These are phyloP conservation scores for Zapus hudsonius DNA, from an alignment of 2,113 vertebrate genomes.

Conservation along the genomic window DNA sequence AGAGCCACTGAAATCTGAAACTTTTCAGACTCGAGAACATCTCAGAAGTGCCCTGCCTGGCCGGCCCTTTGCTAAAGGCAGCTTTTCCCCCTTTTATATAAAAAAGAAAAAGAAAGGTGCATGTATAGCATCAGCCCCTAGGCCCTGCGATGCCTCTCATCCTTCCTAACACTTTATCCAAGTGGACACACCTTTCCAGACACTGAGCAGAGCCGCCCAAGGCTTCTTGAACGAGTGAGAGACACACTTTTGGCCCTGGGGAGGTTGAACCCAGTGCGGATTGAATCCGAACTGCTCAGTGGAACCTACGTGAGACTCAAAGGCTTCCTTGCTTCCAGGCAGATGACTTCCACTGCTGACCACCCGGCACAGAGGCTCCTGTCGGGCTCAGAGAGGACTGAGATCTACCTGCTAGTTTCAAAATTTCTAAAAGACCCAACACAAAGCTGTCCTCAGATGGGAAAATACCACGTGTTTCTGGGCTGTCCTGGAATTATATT, in stretches of 20 bases:
- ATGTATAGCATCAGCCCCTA: background rate
- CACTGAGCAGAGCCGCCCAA: background rate
- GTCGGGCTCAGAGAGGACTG: background rate
- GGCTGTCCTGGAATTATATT: background rate
- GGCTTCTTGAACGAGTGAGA: background rate
- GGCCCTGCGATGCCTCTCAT: background rate
- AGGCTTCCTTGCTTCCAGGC: too few relatives aligned
- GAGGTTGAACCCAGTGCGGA: background rate
- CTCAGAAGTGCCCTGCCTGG: too few relatives aligned
- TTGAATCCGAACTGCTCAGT: background rate
- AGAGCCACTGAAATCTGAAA: background rate
- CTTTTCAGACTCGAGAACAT: background rate
- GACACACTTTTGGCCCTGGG: background rate
- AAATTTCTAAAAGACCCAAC: background rate
- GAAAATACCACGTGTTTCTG: background rate
- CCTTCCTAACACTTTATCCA: background rate
- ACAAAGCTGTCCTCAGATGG: background rate
- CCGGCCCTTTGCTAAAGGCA: background rate
- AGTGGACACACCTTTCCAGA: background rate
- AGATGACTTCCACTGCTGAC: too few relatives aligned
- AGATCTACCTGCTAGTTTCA: background rate
- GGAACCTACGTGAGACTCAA: background rate
- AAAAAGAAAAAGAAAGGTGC: background rate
- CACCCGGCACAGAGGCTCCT: too few relatives aligned
- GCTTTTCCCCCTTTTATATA: background rate